Base-by-base conservation (phyloP, 2,113 vertebrate species). In the Collichthys lucidus region DNA sequence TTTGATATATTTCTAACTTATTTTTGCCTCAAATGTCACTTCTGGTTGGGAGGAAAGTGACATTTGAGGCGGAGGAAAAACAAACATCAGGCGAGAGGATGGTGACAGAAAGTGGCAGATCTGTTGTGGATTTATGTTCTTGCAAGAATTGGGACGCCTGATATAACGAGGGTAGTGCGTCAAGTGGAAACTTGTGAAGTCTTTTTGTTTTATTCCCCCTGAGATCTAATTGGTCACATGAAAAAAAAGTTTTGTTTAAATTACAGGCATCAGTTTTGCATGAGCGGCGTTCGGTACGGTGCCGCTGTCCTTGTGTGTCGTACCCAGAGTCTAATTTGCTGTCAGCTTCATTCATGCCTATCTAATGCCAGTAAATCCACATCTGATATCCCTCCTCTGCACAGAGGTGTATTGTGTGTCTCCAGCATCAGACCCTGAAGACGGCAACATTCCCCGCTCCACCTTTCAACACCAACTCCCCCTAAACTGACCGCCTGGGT, bases 401-500 rank as follows among this genome's bases (percentile, higher is more conserved):
- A 35, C 22, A 68, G 46, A 15, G 55, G 15, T 47, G 19, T 31
- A 64, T n/a, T 52, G 65, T 52, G 65, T 31, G 22, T n/a, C 12
- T 42, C 11, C 53, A 15, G 67, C 56, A 20, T 67, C 46, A 8
- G 65, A 68, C 75, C 22, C 5, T 1, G 11, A 53, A 10, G 57
- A 78, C 47, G 47, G 40, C 26, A 24, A 50, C 22, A 31, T 24
- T 9, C 11, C 12, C 11, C 55, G 29, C 19, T 11, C 14, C 19
- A 3, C 15, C 7, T 31, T 60, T 20, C 35, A 40, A 9, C 42
- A 4, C 56, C 56, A 4, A 3, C 57, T 4, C 29, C 16, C 24
- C 29, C 50, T n/a, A 49, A 50, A 75, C 87, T 87, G 84, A 84
- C 40, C 29, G 20, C 53, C 60, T 6, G 86, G 88, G 88, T 93